Base-by-base conservation (phyloP, 2,797 vertebrate genomes). In the Melanotaenia pygmaea region DNA sequence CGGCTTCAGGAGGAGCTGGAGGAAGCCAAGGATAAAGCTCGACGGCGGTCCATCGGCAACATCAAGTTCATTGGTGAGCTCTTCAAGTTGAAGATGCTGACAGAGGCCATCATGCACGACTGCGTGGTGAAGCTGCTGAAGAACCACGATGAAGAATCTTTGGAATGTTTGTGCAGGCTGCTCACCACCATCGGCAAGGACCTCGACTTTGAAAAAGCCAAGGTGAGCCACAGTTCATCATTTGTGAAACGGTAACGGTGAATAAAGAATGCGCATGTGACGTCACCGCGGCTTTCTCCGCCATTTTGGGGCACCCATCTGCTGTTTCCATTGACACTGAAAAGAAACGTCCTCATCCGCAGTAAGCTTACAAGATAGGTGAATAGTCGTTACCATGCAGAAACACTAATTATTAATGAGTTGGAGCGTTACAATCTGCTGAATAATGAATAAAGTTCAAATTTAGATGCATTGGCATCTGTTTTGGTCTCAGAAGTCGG, bases 51-150 rank as follows among this genome's bases (percentile, higher is more conserved):
- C 86, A 98, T 98, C 0, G 98, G 98, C 58, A 99, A 99, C 89
- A 99, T 99, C 72, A 96, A 96, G 81, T 99, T 99, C 90, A 99
- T 99, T 0, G 97, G 97, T 0, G 98, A 99, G 82, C 97, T 99
- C 14, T 99, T 99, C 89, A 99, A 99, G 79, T 96, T 99, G 20
- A 99, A 98, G 90, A 99, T 99, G 98, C 82, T 99, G 88, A 99
- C 97, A 0, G 98, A 99, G 82, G 96, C 97, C 81, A 99, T 99
- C 93, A 99, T 99, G 98, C 98, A 99, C 0, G 98, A 99, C 91
- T 99, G 98, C 0, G 96, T 99, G 76, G 97, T 99, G 24, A 99
- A 99, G 91, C 95, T 99, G 86, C 94, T 99, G 4, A 99, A 99
- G 84, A 97, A 99, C 93, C 98, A 99, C 0, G 98, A 99, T 0